phyloP scores from a whole-genome alignment of 2,888 invertebrate genomes.

The Zootermopsis nevadensis region DNA sequence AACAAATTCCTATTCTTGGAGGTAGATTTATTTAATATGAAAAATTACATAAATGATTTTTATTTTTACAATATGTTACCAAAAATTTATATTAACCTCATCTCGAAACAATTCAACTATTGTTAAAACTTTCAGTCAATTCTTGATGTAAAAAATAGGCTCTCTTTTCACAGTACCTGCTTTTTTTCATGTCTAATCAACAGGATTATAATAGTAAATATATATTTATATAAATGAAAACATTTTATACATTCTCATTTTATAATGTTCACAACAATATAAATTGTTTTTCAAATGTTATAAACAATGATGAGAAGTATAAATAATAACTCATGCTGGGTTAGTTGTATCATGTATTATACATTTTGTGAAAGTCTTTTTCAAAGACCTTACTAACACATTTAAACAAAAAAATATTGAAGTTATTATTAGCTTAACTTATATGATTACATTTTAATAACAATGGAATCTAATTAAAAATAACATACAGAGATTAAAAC shows the following conservation, averaged over 20 bases:
- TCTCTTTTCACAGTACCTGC: background rate
- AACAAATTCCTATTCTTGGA: slow-evolving; percentile 59
- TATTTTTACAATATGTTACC: slow-evolving; percentile 49
- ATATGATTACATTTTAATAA: slow-evolving; percentile 36
- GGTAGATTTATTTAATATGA: slow-evolving; percentile 65
- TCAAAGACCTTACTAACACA: slow-evolving; percentile 31
- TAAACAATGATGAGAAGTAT: slow-evolving; percentile 34
- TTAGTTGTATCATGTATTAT: slow-evolving; percentile 34
- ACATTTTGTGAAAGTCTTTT: slow-evolving; percentile 29
- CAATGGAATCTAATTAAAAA: slow-evolving; percentile 33
- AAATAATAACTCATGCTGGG: slow-evolving; percentile 37
- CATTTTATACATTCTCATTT: slow-evolving; percentile 36
- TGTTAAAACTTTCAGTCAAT: slow-evolving; percentile 36
- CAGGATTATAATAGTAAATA: slow-evolving; percentile 39
- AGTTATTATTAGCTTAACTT: slow-evolving; percentile 37
- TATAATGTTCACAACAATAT: slow-evolving; percentile 33
- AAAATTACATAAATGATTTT: slow-evolving; percentile 53
- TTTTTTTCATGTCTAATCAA: slow-evolving; percentile 28
- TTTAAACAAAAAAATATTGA: slow-evolving; percentile 28
- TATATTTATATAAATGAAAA: slow-evolving; percentile 43
- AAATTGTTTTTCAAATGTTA: slow-evolving; percentile 22
- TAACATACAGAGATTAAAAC: slow-evolving; percentile 30
- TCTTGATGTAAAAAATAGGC: slow-evolving; percentile 39
- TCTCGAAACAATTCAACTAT: slow-evolving; percentile 19
- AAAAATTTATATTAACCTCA: slow-evolving; percentile 22